Base-by-base conservation (phyloP, 2,888 invertebrate species). In the Rhynchonema sp. region DNA sequence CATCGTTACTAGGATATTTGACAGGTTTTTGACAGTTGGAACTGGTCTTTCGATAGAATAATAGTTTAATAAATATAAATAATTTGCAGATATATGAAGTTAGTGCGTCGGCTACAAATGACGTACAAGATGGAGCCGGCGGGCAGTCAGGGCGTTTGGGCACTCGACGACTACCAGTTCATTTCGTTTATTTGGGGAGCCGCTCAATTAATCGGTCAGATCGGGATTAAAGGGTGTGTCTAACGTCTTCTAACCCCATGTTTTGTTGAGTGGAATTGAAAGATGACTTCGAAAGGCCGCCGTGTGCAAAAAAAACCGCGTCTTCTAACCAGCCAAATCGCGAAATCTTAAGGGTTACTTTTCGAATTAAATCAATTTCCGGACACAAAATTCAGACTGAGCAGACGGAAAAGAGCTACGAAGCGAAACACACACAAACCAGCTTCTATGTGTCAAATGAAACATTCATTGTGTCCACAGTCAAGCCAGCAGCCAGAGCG, bases 131-230 rank as follows among this genome's bases (percentile, higher is more conserved):
- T 99, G 91, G 98, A 99, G 76, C 98, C 98, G 6, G 98, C 98
- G 0, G 98, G 98, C 13, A 92, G 92, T 74, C 94, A 96, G 70
- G 98, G 98, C 1, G 98, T 96, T 17, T 98, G 96, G 91, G 89
- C 94, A 68, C 79, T 99, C 59, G 98, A 99, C 76, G 98, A 99
- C 75, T 96, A 86, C 74, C 98, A 99, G 74, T 99, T 99, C 78
- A 80, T 96, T 52, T 94, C 96, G 30, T 99, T 98, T 70, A 85
- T 98, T 71, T 98, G 91, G 89, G 98, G 98, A n/a, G 92, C 92
- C 74, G 83, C 96, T 17, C 98, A 99, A 73, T 80, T 99, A 25
- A 79, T 90, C 62, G 84, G 86, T 84, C 20, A n/a, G n/a, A n/a
- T n/a, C n/a, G n/a, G n/a, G n/a, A n/a, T n/a, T n/a, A n/a, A n/a